Evolutionary conservation across 2,888 invertebrate genomes (phyloP), one percentile per base, ranked within the genome.

Genomic region (Cosmorhoe ocellata): DNA sequence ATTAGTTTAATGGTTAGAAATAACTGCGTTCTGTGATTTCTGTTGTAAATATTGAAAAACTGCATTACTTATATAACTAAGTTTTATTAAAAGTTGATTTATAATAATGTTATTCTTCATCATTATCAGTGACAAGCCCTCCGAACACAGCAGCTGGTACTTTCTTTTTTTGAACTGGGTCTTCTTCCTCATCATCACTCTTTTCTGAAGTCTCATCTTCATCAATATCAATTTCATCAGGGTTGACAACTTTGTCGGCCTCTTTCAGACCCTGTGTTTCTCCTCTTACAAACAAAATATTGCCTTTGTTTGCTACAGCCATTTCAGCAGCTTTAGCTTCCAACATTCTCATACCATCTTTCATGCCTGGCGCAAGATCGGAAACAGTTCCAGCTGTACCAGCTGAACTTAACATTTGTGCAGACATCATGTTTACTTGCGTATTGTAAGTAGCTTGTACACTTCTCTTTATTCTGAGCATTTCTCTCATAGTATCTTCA

Each of bases 401-500:
- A 31, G 93, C 93, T 12, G 95, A 95, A 67, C 95, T 96, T 66
- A 98, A 90, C 95, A 99, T 98, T 83, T 99, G 99, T 0, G 98
- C 98, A 9, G 98, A 97, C 98, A 99, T 99, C 96, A 98, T 99
- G 79, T 99, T 99, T n/a, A 94, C 93, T 91, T 99, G 98, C 0
- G 99, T 99, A 80, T 99, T 99, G 81, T 98, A 99, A 70, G 97
- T 97, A 3, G 99, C 99, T 87, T 99, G 98, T 0, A 99, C 97
- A 73, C 98, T 98, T 66, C 99, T 93, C 87, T 99, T 98, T 59
- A 99, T 98, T 69, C 99, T 92, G 66, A 99, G 90, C 99, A 99
- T 99, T 91, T 99, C 99, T 36, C 99, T 92, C 94, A 99, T 98
- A 0, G 99, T 99, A 75, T 99, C 99, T 82, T 99, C 99, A 86